Percentiles rank a stretch among this genome's conserved stretches.
phyloP scores from a whole-genome alignment of 2,113 vertebrate genomes.

The Oophaga pumilio region DNA sequence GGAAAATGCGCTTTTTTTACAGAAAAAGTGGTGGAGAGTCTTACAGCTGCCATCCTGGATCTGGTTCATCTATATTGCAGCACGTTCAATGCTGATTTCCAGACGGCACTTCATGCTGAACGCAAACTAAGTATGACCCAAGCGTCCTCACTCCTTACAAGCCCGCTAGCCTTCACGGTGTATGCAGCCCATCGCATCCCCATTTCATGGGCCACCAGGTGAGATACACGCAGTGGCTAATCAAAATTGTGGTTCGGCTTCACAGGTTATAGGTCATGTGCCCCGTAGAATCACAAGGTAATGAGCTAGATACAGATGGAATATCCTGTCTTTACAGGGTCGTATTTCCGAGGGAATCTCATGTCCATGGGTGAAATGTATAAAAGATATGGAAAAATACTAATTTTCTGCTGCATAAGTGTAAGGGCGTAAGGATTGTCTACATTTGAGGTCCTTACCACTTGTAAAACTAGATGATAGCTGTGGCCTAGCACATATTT shows the following conservation, averaged over 20 bases:
- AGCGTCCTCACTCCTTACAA: constrained; percentile 83
- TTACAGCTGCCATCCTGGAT: constrained; percentile 89
- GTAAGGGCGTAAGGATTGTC: not conserved
- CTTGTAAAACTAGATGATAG: not conserved
- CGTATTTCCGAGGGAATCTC: not conserved
- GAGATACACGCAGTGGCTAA: not conserved
- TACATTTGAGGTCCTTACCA: not conserved
- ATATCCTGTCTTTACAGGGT: not conserved
- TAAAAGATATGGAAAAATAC: not conserved
- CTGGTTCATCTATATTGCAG: constrained; percentile 93
- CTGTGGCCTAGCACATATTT: not conserved
- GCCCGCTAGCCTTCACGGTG: constrained; percentile 83
- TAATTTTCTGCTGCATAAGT: not conserved
- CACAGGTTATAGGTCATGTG: not conserved
- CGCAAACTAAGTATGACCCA: constrained; percentile 69
- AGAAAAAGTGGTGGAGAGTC: constrained; percentile 87
- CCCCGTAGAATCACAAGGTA: not conserved
- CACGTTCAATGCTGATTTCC: constrained; percentile 96
- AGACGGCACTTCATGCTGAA: constrained; percentile 74
- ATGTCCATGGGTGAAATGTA: not conserved
- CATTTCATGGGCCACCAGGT: constrained; percentile 95
- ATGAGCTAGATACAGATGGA: not conserved
- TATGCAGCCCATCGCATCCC: constrained; percentile 92
- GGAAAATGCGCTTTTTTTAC: constrained; percentile 33
- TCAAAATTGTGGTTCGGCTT: not conserved